Evolutionary conservation across 2,113 vertebrate species (phyloP), one percentile per base, ranked within the genome.

Genomic region (Damaliscus lunatus): DNA sequence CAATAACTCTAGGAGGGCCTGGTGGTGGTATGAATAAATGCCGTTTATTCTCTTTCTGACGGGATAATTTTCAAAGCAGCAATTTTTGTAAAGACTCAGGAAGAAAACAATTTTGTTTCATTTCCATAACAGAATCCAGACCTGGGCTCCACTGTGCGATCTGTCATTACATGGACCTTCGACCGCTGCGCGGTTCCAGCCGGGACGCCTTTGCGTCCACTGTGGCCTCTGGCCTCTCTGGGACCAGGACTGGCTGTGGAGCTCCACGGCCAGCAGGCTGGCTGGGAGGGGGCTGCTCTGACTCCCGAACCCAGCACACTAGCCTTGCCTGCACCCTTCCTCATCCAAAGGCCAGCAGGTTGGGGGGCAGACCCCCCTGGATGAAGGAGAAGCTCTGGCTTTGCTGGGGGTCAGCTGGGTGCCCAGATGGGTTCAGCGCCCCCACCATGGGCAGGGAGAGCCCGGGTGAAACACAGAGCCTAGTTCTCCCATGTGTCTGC

Each of bases 91-190:
- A 98, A 98, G 98, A 98, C 98, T 99, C 99, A 99, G 99, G 99
- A 99, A 99, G 99, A 99, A 99, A 99, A 99, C 99, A 99, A 99
- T 99, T 99, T 99, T 98, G 99, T 98, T 98, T 98, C 99, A 99
- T 99, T 99, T 99, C 99, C 98, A 98, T 99, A 99, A 99, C 99
- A 99, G 98, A 99, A 99, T 99, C 99, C 99, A 99, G 99, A 99
- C 98, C 98, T 10, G 31, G 40, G 98, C 97, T 92, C 95, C 90
- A 81, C 97, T 98, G 95, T 94, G 98, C 8, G 59, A 90, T 91
- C 98, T 98, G 90, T 96, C 98, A 98, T 98, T 87, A 97, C 85
- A 97, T 85, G 48, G 83, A 91, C 96, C n/a, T 94, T 91, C 67
- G 7, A 98, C 95, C 85, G 50, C 94, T 90, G 97, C 5, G 84